Conservation (phyloP, 2,113 vertebrate genomes). For the Nerophis ophidion region DNA sequence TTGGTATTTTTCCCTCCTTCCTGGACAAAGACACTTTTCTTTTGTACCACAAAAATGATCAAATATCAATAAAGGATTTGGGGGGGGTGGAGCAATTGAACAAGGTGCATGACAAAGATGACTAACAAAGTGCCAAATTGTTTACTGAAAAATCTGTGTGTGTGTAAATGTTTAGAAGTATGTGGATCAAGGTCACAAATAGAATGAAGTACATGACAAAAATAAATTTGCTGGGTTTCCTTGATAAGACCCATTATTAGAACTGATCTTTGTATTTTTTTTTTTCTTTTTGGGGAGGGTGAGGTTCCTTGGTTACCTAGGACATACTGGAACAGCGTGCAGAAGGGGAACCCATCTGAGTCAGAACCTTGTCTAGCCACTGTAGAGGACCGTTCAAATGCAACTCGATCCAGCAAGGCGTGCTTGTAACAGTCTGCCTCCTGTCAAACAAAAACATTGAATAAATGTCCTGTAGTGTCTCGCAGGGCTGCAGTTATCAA, state of each 20-base stretch:
- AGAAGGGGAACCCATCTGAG: conserved; percentile 97
- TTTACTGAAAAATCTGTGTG: conserved; percentile 41
- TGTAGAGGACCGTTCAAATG: conserved; percentile 96
- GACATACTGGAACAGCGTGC: conserved; percentile 99
- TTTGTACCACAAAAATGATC: conserved; percentile 71
- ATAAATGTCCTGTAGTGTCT: too few species aligned
- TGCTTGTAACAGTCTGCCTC: conserved; percentile 96
- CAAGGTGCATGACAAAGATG: conserved; percentile 71
- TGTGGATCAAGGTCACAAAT: conserved; percentile 60
- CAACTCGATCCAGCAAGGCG: conserved; percentile 98
- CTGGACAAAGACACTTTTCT: conserved; percentile 65
- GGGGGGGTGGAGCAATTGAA: conserved; percentile 64
- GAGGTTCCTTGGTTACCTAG: conserved; percentile 63
- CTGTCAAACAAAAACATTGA: conserved; percentile 58
- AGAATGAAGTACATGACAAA: conserved; percentile 55
- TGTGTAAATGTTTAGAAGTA: conserved; percentile 34
- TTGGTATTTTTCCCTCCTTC: conserved; percentile 61
- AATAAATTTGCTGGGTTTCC: conserved; percentile 42
- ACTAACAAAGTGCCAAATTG: conserved; percentile 70
- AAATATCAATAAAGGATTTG: conserved; percentile 64
- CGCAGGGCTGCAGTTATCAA: too few species aligned
- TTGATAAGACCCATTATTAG: conserved; percentile 51
- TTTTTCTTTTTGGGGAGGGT: conserved; percentile 26
- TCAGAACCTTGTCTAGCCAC: conserved; percentile 98
- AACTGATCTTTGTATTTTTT: conserved; percentile 55